Conservation (phyloP, 2,797 vertebrate genomes). For the Adelosebastes latens region DNA sequence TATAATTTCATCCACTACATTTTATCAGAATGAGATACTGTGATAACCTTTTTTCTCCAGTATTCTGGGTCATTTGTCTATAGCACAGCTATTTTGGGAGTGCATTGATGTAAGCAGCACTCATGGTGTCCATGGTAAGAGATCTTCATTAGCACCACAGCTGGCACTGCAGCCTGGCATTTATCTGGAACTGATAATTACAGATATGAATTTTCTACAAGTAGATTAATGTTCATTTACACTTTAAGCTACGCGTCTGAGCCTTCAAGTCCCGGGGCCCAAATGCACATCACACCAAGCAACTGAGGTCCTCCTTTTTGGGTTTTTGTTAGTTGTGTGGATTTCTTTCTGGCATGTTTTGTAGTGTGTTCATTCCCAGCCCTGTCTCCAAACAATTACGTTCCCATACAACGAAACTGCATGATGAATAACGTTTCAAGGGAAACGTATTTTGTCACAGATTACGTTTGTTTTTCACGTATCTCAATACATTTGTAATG, state of each 20-base stretch:
- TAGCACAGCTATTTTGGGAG: conserved; percentile 1
- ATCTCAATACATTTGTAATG: no score
- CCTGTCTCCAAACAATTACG: not conserved
- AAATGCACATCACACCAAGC: not conserved
- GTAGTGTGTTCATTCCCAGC: not conserved
- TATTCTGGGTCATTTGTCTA: not conserved
- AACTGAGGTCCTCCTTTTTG: not conserved
- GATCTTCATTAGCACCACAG: conserved; percentile 54
- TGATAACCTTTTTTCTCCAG: not conserved
- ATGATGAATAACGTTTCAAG: not conserved
- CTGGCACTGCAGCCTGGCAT: conserved; percentile 24
- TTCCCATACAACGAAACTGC: not conserved
- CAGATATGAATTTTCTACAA: conserved; percentile 16
- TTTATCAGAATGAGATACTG: not conserved
- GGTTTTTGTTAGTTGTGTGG: not conserved
- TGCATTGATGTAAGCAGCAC: not conserved
- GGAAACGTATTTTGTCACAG: no score
- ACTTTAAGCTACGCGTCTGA: not conserved
- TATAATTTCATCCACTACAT: not conserved
- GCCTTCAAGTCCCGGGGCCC: not conserved
- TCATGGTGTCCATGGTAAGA: conserved; percentile 5
- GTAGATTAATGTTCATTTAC: conserved; percentile 20
- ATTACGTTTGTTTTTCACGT: no score
- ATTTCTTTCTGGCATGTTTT: not conserved
- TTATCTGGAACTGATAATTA: conserved; percentile 45